Base-by-base conservation (phyloP, 1,140 invertebrate genomes). In the Ceratina calcarata region DNA sequence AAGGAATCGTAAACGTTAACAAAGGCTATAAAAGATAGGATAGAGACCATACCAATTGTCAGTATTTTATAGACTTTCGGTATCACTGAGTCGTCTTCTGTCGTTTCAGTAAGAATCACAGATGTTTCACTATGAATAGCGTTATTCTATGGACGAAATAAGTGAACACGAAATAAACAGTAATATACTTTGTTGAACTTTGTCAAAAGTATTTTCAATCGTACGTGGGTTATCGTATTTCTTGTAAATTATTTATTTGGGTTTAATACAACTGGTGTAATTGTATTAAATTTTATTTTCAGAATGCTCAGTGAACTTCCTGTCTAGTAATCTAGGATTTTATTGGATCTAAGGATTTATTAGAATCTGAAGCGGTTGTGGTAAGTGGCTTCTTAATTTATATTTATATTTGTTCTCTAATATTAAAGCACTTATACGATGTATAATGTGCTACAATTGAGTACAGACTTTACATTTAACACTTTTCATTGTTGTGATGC, bases 1-100 rank as follows among this genome's bases (percentile, higher is more conserved):
- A 74, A 32, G 71, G 62, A 74, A 74, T 74, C 71, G 20, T 32
- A 55, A 61, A 79, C 71, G 78, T 74, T 79, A 66, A 15, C 70
- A 67, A 67, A 74, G 53, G 45, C 70, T 79, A 79, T 79, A 79
- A 79, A 79, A 79, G 78, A 79, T 74, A 60, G 70, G 78, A 32
- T 27, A 37, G 37, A 15, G 45, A 12, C 18, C 37, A 49, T 24
- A 2, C 2, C 53, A 51, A 22, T 51, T 24, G 78, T n/a, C 55
- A 79, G 78, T 79, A 20, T 45, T 79, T 45, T 16, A 64, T 22
- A 18, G 68, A 71, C 58, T 45, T 64, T 61, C 55, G 53, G 12
- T 61, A n/a, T 15, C 12, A 37, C 8, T 4, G 2, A 7, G n/a
- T 32, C 65, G 57, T 20, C 20, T 6, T 51, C n/a, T 22, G 7